Evolutionary conservation across 2,113 vertebrate species (phyloP).

Genomic region (Spermophilus dauricus): DNA sequence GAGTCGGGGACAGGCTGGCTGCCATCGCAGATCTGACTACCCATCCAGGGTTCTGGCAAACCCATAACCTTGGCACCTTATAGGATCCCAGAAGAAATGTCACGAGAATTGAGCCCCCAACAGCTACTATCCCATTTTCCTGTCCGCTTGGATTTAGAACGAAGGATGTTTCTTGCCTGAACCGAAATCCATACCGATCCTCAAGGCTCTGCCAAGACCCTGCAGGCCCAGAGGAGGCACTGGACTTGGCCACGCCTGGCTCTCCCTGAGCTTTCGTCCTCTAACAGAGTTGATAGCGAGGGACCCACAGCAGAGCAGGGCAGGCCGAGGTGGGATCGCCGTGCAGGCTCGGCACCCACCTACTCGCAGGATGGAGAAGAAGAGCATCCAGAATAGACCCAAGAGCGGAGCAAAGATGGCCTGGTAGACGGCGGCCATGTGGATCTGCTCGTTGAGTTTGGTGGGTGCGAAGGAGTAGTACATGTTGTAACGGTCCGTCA

Average conservation of each 20-base stretch:
- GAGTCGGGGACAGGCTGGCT: neutral
- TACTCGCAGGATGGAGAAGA: conserved; percentile 96
- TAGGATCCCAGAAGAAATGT: neutral
- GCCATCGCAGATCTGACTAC: neutral
- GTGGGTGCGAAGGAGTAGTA: conserved; percentile 98
- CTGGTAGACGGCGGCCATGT: conserved; percentile 94
- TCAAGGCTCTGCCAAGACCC: neutral
- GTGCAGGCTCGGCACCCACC: conserved; percentile 86
- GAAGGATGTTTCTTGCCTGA: neutral
- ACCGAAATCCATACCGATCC: neutral
- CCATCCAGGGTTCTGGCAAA: neutral
- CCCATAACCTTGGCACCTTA: neutral
- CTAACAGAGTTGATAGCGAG: rapidly evolving
- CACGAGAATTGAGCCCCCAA: neutral
- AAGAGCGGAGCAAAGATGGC: conserved; percentile 95
- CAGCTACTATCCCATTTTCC: neutral
- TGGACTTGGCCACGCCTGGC: rapidly evolving
- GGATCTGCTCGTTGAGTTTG: conserved; percentile 95
- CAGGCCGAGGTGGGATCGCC: rapidly evolving
- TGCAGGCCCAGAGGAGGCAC: neutral
- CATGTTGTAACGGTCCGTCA: conserved; percentile 98
- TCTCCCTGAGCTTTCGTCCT: neutral
- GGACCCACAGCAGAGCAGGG: neutral
- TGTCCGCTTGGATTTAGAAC: neutral
- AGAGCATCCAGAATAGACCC: conserved; percentile 97